Conservation (phyloP, 2,888 invertebrate genomes). For the Platycheirus albimanus region DNA sequence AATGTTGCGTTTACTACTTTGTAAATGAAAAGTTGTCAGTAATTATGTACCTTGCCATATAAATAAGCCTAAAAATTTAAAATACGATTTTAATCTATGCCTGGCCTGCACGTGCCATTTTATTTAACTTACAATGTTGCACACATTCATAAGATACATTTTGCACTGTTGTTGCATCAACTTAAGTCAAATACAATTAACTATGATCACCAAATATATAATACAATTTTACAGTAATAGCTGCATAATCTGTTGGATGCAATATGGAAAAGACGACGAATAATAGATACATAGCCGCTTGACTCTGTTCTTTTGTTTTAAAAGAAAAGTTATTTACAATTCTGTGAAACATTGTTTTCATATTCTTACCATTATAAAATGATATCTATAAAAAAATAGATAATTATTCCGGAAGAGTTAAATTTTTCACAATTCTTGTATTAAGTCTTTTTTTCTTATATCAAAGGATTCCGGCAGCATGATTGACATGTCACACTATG, state of each 20-base stretch:
- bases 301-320: neutral
- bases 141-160: neutral
- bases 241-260: neutral
- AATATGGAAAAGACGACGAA: neutral
- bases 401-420: conserved; percentile 19
- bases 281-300: no score
- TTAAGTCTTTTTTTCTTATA: neutral
- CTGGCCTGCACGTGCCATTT: no score
- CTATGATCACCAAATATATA: neutral
- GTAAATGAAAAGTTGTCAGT: no score
- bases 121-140: neutral
- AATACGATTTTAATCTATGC: no score
- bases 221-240: neutral
- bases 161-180: neutral
- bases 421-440: neutral
- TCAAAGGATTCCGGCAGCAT: conserved; percentile 18
- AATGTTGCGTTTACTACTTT: no score
- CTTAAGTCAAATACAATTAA: neutral
- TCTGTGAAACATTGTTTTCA: no score
- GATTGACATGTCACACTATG: conserved; percentile 7
- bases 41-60: no score
- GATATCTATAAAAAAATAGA: no score
- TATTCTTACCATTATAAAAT: neutral
- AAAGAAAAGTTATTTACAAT: neutral
- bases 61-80: no score